Conservation (phyloP, 2,113 vertebrate species). For the Egretta garzetta region DNA sequence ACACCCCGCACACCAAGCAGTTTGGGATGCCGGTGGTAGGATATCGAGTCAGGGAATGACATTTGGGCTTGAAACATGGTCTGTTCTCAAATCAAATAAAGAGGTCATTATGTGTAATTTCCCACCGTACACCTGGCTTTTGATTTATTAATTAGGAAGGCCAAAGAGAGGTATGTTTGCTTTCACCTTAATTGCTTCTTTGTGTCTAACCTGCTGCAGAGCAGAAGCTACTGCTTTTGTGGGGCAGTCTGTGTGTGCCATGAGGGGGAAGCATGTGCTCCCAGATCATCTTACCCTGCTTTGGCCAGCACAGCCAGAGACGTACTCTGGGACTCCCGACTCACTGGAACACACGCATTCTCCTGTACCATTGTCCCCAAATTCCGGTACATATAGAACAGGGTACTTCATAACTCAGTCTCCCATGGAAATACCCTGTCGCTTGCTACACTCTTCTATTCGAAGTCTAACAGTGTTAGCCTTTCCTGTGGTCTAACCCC, state of each 20-base stretch:
- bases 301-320: not conserved
- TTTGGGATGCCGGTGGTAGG: fast-evolving
- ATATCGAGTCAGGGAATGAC: not conserved
- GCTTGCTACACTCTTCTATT: not conserved
- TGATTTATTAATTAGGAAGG: not conserved
- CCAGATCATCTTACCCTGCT: not conserved
- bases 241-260: not conserved
- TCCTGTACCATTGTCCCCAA: not conserved
- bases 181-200: not conserved
- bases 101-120: not conserved
- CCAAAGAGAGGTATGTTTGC: not conserved
- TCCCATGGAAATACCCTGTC: not conserved
- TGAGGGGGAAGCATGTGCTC: not conserved
- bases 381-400: not conserved
- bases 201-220: not conserved
- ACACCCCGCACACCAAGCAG: not conserved
- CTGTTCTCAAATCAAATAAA: not conserved
- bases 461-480: not conserved
- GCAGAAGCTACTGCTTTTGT: not conserved
- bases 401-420: not conserved
- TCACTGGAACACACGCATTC: not conserved
- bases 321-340: not conserved
- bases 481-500: no score
- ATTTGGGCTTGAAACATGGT: not conserved
- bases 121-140: not conserved